A percentile compares a stretch with the other conserved stretches of the same genome.
Conservation (phyloP, 2,797 vertebrate genomes). For the Petrocephalus sullivani region DNA sequence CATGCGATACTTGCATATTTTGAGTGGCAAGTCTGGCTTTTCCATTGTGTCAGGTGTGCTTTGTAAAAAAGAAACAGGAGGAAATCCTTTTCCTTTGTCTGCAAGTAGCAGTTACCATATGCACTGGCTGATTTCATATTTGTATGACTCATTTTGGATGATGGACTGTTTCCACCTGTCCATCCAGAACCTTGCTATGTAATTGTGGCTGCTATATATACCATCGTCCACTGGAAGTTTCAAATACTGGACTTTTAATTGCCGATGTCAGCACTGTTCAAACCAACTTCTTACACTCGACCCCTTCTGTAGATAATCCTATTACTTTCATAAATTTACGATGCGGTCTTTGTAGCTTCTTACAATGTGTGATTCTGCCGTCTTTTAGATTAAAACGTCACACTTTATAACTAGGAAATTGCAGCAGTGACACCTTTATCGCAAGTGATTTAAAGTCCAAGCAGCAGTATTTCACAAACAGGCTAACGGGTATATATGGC, state of each 20-base stretch:
- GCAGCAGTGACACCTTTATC: conserved; percentile 53
- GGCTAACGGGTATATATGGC: conserved; percentile 50
- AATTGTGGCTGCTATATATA: too few relatives aligned
- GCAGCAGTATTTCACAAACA: conserved; percentile 54
- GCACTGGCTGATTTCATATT: not conserved
- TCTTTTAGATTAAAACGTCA: conserved; percentile 40
- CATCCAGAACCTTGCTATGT: too few relatives aligned
- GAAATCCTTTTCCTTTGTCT: not conserved
- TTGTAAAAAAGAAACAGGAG: not conserved
- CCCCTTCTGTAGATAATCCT: conserved; percentile 41
- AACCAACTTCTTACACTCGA: conserved; percentile 48
- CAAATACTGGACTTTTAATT: not conserved
- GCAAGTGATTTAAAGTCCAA: conserved; percentile 57
- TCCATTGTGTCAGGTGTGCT: not conserved
- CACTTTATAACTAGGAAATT: conserved; percentile 55
- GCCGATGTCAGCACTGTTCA: conserved; percentile 37
- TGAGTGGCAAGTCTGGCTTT: not conserved
- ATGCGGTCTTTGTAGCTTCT: not conserved
- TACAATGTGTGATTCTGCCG: not conserved
- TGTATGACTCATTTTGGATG: not conserved
- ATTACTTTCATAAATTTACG: conserved; percentile 33
- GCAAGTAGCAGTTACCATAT: not conserved
- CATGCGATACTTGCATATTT: not conserved
- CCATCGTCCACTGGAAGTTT: conserved; percentile 5
- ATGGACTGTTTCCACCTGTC: not conserved